Percentiles rank a stretch among this genome's conserved stretches.
These are phyloP conservation scores for Boleophthalmus pectinirostris DNA, from an alignment of 2,113 vertebrate species.

Conservation along the genomic window DNA sequence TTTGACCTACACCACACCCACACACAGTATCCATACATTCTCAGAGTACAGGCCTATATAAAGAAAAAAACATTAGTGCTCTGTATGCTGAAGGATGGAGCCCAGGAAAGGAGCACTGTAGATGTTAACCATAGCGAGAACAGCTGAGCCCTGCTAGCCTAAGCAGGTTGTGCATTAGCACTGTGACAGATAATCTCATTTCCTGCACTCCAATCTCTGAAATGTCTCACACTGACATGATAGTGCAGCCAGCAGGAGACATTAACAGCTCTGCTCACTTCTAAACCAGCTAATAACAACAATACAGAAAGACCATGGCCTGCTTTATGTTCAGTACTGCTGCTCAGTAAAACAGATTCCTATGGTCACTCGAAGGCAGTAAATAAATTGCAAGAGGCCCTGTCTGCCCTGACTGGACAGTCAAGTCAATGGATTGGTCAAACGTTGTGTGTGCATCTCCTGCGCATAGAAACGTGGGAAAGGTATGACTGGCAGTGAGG, in stretches of 20 bases:
- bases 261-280: slow-evolving; percentile 17
- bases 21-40: not conserved
- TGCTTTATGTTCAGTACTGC: slow-evolving; percentile 14
- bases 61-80: not conserved
- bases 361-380: slow-evolving; percentile 4
- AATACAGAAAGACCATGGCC: slow-evolving; percentile 12
- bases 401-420: slow-evolving; percentile 10
- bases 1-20: slow-evolving; percentile 63
- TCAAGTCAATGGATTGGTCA: slow-evolving; percentile 2
- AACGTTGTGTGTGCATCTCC: slow-evolving; percentile 3
- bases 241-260: slow-evolving; percentile 31
- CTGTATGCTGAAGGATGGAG: not conserved
- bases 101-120: not conserved
- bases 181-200: slow-evolving; percentile 73
- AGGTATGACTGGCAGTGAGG: slow-evolving; percentile 26
- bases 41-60: slow-evolving; percentile 11
- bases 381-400: slow-evolving; percentile 13
- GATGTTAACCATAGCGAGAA: slow-evolving; percentile 21
- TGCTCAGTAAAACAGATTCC: slow-evolving; percentile 8
- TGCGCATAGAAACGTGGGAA: slow-evolving; percentile 37
- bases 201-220: slow-evolving; percentile 64
- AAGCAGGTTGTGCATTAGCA: slow-evolving; percentile 69
- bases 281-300: slow-evolving; percentile 9
- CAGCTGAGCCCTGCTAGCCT: slow-evolving; percentile 40
- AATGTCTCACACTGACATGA: slow-evolving; percentile 55